Conservation (phyloP, 2,888 invertebrate genomes). For the Zelleria hepariella region DNA sequence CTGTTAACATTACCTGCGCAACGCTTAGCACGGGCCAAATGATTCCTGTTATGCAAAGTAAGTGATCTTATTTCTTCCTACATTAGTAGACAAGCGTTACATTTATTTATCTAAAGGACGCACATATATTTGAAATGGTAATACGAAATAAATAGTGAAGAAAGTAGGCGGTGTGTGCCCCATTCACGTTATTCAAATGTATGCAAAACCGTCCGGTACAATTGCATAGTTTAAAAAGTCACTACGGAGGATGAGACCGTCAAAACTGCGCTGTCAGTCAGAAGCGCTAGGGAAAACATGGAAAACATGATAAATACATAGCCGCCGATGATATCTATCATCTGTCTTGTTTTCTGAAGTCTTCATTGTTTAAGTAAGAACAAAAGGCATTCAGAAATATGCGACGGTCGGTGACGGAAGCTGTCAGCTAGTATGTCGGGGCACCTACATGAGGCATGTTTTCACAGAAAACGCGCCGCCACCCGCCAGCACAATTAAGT, state of each 20-base stretch:
- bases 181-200: neutral
- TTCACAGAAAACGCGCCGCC: conserved; percentile 36
- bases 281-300: neutral
- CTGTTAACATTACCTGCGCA: conserved; percentile 6
- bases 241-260: neutral
- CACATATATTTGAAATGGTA: conserved; percentile 1
- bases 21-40: conserved; percentile 3
- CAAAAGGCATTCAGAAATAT: conserved; percentile 64
- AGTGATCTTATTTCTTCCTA: conserved; percentile 20
- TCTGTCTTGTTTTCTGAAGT: conserved; percentile 29
- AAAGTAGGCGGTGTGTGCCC: conserved; percentile 2
- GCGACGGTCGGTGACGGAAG: conserved; percentile 41
- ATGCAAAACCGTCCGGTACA: neutral
- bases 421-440: conserved; percentile 44
- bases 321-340: conserved; percentile 13
- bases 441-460: conserved; percentile 37
- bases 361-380: conserved; percentile 58
- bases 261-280: neutral
- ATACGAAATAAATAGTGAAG: neutral
- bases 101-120: conserved; percentile 6
- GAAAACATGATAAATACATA: neutral
- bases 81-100: conserved; percentile 13
- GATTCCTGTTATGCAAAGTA: conserved; percentile 18
- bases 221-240: neutral
- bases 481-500: conserved; percentile 50